Base-by-base conservation (phyloP, 2,888 invertebrate genomes). In the Ectemnius cavifrons region DNA sequence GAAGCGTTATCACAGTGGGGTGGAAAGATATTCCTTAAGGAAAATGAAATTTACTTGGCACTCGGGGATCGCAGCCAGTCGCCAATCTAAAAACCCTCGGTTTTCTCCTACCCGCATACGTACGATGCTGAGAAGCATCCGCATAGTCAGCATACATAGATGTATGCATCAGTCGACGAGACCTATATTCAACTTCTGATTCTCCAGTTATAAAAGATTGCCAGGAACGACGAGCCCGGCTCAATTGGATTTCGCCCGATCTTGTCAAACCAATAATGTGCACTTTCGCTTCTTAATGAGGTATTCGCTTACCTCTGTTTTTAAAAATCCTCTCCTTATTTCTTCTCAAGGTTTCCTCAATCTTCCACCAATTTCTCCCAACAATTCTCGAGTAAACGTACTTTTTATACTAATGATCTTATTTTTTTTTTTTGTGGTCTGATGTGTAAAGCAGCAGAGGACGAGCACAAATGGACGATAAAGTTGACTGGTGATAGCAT, bases 131-230 rank as follows among this genome's bases (percentile, higher is more conserved):
- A 11, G 45, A 46, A 62, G 18, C 14, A 20, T 46, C 18, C 61
- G 61, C 61, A 18, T 18, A 46, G 0, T 16, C 46, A 14, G n/a
- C 37, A 37, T 37, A 37, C 11, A 37, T 6, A 37, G 37, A 37
- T 37, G 37, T 6, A 37, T 37, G 37, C 37, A 62, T 46, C 18
- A 61, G 64, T 56, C 58, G 28, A 11, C 52, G 20, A 8, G 64
- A 71, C 63, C 71, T 71, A 37, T 37, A 67, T 72, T 63, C 68
- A 28, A 52, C 60, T 61, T 59, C 60, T 77, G 68, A 60, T 63
- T 63, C 68, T 37, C 49, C 60, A 63, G 62, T 72, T 77, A 23
- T 2, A 66, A 77, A 57, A n/a, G 71, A 77, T 68, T 62, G 27
- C 37, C 61, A 1, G n/a, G 47, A 8, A 23, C 23, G 49, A n/a